Base-by-base conservation (phyloP, 2,797 vertebrate genomes). In the Tragopan temminckii region DNA sequence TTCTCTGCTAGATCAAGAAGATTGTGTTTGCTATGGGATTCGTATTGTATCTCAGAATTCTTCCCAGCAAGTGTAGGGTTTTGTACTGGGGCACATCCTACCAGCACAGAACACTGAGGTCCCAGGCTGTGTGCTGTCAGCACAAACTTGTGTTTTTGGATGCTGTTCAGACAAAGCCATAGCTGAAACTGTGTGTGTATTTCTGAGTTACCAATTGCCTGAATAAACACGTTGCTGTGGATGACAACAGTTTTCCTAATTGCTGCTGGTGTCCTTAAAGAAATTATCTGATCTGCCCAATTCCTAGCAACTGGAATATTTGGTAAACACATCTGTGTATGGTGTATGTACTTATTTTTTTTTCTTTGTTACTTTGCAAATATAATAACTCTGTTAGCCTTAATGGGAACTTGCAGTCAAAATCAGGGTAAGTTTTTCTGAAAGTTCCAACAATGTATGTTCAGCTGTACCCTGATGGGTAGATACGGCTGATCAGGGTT, bases 1-100 rank as follows among this genome's bases (percentile, higher is more conserved):
- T 93, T 43, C 94, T 93, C 76, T 92, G 92, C 90, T 81, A 94
- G 92, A 95, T 92, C 90, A 91, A 96, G 92, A 92, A 93, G 94
- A 97, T 95, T 93, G 14, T 87, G 69, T 93, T 96, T 94, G 89
- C 91, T 95, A 88, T 70, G 80, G 86, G 85, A 45, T 88, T 95
- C 29, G 0, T 74, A 61, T 58, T 85, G 57, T 88, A 29, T 11
- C 82, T 91, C 43, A 16, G 74, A 57, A 84, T 94, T 85, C 81
- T 76, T 76, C 79, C 79, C n/a, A 42, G 82, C 43, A 78, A 33
- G 68, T 8, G 50, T 9, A 25, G 27, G 46, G 3, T 36, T 71
- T 88, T 36, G 57, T 35, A 46, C 38, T 33, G 13, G 43, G 77
- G 20, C 50, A 18, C 38, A 5, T 20, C 4, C 45, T 48, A 10